Evolutionary conservation across 2,888 invertebrate species (phyloP), one percentile per base, ranked within the genome.

Genomic region (Tipula confusa): DNA sequence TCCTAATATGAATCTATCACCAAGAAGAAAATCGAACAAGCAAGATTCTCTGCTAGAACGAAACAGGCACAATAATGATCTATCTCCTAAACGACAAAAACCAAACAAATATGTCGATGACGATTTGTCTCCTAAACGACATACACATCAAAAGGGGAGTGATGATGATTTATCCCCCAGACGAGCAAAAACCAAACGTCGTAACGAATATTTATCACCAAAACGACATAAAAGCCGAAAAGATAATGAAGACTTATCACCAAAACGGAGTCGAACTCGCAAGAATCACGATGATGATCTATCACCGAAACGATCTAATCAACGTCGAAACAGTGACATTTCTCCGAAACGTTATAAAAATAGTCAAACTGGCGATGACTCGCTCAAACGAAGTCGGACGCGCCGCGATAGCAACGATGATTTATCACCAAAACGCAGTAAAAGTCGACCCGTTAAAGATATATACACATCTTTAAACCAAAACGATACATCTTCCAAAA

Each of bases 191-290:
- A 85, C 84, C 24, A 80, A 82, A 81, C 85, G 86, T 85, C 84
- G 83, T 85, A 83, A 86, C 87, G 15, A 88, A 87, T 85, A 88
- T 85, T 89, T 87, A 29, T 89, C 89, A 2, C 89, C 90, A 1
- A 88, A 88, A 6, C 89, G 89, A 84, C 15, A 13, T 29, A 80
- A 13, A 29, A 80, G 80, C 13, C 29, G n/a, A 29, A 29, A 9
- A 29, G n/a, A 31, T 29, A 15, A 29, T 4, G n/a, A 9, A 15
- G 80, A 80, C n/a, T 80, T 80, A 80, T 80, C 80, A 13, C 80
- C 80, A 29, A 24, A 64, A 24, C 18, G 64, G 9, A 24, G 64
- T 9, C 18, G 1, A 18, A 64, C 9, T 7, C 24, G 64, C 64
- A 64, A 11, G 9, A 9, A 24, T 64, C 9, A 0, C 9, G 64